Percentiles rank a stretch among this genome's conserved stretches.
These are phyloP conservation scores for Ctenopoma kingsleyae DNA, from an alignment of 2,797 vertebrate species.

Conservation along the genomic window DNA sequence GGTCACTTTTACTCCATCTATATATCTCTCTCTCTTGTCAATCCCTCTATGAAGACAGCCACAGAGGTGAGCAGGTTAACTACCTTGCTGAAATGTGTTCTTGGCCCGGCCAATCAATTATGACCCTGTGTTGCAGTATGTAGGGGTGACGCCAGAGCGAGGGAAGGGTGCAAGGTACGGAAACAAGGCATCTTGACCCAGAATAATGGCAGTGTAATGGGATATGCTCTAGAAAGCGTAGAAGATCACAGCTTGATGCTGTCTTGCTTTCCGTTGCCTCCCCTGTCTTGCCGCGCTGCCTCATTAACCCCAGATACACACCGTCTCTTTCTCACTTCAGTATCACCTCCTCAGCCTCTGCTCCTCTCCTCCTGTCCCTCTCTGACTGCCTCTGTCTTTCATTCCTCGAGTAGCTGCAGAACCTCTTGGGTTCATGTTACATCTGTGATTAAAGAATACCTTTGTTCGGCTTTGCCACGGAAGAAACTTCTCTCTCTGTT, in stretches of 20 bases:
- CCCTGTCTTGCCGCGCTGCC: slow-evolving; percentile 37
- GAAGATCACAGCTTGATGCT: slow-evolving; percentile 38
- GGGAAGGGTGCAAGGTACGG: slow-evolving; percentile 20
- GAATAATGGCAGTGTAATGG: slow-evolving; percentile 61
- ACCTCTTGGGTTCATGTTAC: slow-evolving; percentile 26
- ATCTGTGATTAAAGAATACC: slow-evolving; percentile 62
- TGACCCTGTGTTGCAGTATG: slow-evolving; percentile 50
- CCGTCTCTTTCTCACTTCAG: slow-evolving; percentile 42
- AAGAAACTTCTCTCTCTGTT: slow-evolving; percentile 33
- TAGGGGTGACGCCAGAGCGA: slow-evolving; percentile 21
- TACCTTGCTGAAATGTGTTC: slow-evolving; percentile 58
- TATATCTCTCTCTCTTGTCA: slow-evolving; percentile 32
- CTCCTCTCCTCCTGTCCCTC: slow-evolving; percentile 27
- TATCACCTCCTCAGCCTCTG: slow-evolving; percentile 16
- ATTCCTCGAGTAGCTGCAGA: slow-evolving; percentile 25
- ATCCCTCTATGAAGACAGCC: slow-evolving; percentile 42
- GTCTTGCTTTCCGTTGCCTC: slow-evolving; percentile 51
- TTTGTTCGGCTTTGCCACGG: slow-evolving; percentile 44
- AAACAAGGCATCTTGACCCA: slow-evolving; percentile 58
- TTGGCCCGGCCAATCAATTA: slow-evolving; percentile 53
- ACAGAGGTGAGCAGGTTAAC: slow-evolving; percentile 51
- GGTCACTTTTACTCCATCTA: slow-evolving; percentile 25
- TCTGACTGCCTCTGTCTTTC: slow-evolving; percentile 44
- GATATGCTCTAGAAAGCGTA: slow-evolving; percentile 50
- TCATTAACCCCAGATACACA: slow-evolving; percentile 69